Base-by-base conservation (phyloP, 2,113 vertebrate genomes). In the Gadus chalcogrammus region DNA sequence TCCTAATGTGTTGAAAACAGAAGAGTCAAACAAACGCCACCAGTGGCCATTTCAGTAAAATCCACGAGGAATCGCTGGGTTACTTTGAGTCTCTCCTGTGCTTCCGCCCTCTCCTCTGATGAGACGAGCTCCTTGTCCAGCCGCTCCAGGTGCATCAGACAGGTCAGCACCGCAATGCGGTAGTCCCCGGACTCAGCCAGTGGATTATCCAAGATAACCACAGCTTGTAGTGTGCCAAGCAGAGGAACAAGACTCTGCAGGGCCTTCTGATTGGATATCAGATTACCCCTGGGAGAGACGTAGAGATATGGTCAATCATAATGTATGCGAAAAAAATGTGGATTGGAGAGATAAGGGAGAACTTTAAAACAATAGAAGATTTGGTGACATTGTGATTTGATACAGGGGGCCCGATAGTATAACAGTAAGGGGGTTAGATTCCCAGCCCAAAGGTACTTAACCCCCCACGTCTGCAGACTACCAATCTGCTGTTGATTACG, bases 171-270 rank as follows among this genome's bases (percentile, higher is more conserved):
- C 77, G 88, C 87, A 70, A 93, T 61, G 0, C 93, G 90, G 83
- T 96, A 95, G 61, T 91, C 67, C 0, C 74, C 69, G 0, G 84
- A 89, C 0, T 95, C 93, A 0, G 78, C 58, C 0, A 96, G 87
- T 0, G 95, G 95, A 68, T 98, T 99, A 20, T 94, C 94, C 52
- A 86, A 70, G 38, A 98, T 81, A 42, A 98, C 92, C 87, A 98
- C 73, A 0, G 82, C 77, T 15, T 87, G 91, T 7, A 99, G 88
- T n/a, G 85, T 85, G 61, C 75, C 72, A 20, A 86, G 84, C 59
- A 93, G 79, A n/a, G 55, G 68, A 4, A 12, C 11, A 8, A 92
- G 83, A 22, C 70, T 18, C 28, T 66, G 65, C 48, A 93, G 42
- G 38, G 71, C 77, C 2, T 53, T 75, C 67, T 73, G 81, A 52